Evolutionary conservation across 2,113 vertebrate genomes (phyloP).

Genomic region (Nematolebias whitei): DNA sequence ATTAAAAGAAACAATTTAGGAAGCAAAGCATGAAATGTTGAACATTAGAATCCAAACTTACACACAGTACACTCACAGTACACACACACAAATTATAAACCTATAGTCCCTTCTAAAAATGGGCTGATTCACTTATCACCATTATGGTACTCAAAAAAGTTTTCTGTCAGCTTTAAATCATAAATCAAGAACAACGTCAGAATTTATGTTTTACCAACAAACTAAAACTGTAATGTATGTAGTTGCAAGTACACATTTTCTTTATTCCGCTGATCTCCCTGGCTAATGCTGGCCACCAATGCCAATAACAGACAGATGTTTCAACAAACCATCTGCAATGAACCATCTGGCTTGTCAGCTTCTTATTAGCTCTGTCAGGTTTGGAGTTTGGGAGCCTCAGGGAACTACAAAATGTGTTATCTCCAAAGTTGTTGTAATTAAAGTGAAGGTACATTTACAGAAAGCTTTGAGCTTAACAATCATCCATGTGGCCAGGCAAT

Average conservation of each 20-base stretch:
- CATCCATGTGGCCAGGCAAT: too few relatives aligned
- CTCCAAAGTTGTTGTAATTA: not conserved
- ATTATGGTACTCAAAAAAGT: not conserved
- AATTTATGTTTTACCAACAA: not conserved
- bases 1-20: too few relatives aligned
- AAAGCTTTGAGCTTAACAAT: not conserved
- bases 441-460: not conserved
- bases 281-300: not conserved
- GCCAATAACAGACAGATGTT: not conserved
- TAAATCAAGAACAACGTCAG: not conserved
- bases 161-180: not conserved
- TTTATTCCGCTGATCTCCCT: not conserved
- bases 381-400: not conserved
- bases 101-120: too few relatives aligned
- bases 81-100: too few relatives aligned
- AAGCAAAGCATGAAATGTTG: too few relatives aligned
- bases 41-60: too few relatives aligned
- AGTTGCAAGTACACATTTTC: not conserved
- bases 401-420: not conserved
- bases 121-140: not conserved
- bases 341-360: slow-evolving; percentile 2
- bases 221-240: not conserved
- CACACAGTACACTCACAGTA: too few relatives aligned
- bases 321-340: not conserved
- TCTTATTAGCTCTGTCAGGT: not conserved